These are phyloP conservation scores for Girardia tigrina DNA, from an alignment of 2,888 invertebrate genomes.

Conservation along the genomic window DNA sequence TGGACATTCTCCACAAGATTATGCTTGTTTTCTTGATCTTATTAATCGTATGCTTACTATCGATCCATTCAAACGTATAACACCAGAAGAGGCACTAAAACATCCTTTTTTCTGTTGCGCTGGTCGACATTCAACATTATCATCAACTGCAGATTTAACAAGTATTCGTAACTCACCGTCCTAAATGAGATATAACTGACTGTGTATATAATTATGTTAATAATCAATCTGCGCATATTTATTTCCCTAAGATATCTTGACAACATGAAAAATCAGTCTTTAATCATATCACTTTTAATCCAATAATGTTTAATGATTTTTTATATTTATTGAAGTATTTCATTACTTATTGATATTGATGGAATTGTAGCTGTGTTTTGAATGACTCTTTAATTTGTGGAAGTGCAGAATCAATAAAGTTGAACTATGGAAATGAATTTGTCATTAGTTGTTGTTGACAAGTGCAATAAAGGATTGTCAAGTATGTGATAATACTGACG, in stretches of 20 bases:
- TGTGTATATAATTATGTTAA: background rate
- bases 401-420: too few relatives aligned
- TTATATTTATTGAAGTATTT: too few relatives aligned
- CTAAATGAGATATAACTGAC: background rate
- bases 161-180: constrained; percentile 13
- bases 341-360: too few relatives aligned
- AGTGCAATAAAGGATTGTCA: background rate
- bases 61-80: constrained; percentile 89
- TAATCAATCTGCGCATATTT: background rate
- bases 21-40: constrained; percentile 95
- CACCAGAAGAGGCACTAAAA: constrained; percentile 92
- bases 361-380: too few relatives aligned
- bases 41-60: constrained; percentile 94
- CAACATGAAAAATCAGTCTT: background rate
- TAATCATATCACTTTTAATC: constrained; percentile 17
- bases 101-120: constrained; percentile 70
- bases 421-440: too few relatives aligned
- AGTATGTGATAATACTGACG: background rate
- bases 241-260: background rate
- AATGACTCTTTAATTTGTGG: too few relatives aligned
- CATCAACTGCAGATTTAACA: background rate
- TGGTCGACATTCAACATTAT: constrained; percentile 10
- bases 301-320: too few relatives aligned
- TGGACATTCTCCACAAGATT: constrained; percentile 88
- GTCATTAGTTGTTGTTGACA: too few relatives aligned